Evolutionary conservation across 2,113 vertebrate species (phyloP), one percentile per base, ranked within the genome.

Genomic region (Cavia porcellus): DNA sequence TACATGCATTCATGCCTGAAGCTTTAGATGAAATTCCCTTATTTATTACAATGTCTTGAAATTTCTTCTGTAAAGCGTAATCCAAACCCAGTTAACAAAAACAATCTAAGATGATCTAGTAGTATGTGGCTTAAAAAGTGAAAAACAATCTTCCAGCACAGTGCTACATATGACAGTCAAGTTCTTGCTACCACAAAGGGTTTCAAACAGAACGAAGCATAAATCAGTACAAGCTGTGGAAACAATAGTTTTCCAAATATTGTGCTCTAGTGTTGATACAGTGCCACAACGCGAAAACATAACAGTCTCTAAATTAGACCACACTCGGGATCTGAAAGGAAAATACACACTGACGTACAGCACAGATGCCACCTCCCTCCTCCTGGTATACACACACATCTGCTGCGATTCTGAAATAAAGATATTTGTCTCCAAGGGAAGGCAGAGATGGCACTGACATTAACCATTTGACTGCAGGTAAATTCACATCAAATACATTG

Each of bases 201-300:
- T 52, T 97, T 87, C 47, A 72, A 74, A 95, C 9, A 95, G 80
- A 96, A 84, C 61, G 20, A 90, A 96, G 8, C 82, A 92, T 96
- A 97, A 98, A 98, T 98, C 66, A 93, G 55, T n/a, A 1, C 97
- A 97, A 98, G 98, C 97, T 98, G 97, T 97, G 92, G 95, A 97
- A 98, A 98, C 92, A 97, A 97, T 95, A 84, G 81, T 35, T 95
- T 96, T 95, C 93, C 96, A 98, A 98, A 98, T 95, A 95, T 94
- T 98, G 92, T 96, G 89, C 94, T 96, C 82, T 28, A 12, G n/a
- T 92, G 94, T 95, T 25, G 61, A 97, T 81, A 92, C n/a, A 90
- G 77, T 85, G 45, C 88, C 72, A 94, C 74, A 92, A 96, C 94
- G 97, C 0, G 0, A 82, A 94, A 96, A 97, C 50, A 92, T 87